Percentiles rank a stretch among this genome's conserved stretches.
Evolutionary conservation across 2,113 vertebrate species (phyloP).

Genomic region (Boulengeromyrus knoepffleri): DNA sequence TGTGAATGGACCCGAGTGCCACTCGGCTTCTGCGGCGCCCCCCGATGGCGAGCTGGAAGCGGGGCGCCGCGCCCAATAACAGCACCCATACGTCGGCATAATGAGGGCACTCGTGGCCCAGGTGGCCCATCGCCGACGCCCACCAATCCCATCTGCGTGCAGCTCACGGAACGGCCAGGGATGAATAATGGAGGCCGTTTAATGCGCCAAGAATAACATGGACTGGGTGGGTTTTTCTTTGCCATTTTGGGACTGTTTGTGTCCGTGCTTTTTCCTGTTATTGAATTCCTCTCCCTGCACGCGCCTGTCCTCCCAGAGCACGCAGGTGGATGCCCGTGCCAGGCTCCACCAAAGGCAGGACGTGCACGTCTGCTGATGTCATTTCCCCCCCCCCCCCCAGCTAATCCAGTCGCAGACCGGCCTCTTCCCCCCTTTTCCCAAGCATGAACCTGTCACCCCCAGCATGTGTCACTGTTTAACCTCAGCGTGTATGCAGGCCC

Average conservation of each 20-base stretch:
- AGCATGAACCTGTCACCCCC: background rate
- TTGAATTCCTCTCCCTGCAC: constrained; percentile 65
- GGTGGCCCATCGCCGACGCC: background rate
- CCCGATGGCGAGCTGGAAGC: background rate
- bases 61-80: constrained; percentile 13
- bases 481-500: background rate
- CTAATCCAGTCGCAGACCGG: background rate
- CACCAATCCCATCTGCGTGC: constrained; percentile 13
- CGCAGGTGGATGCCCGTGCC: constrained; percentile 40
- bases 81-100: background rate
- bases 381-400: constrained; percentile 2
- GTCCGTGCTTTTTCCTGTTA: constrained; percentile 69
- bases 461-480: background rate
- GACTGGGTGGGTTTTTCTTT: constrained; percentile 54
- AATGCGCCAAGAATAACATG: constrained; percentile 59
- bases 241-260: constrained; percentile 65
- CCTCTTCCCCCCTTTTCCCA: background rate
- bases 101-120: background rate
- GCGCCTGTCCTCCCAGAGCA: constrained; percentile 47
- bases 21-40: background rate
- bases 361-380: constrained; percentile 6
- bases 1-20: background rate
- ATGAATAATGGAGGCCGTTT: constrained; percentile 46
- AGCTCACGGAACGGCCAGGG: constrained; percentile 33
- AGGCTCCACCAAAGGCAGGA: constrained; percentile 2